These are phyloP conservation scores for Chrysomallon squamiferum DNA, from an alignment of 1,140 invertebrate species.

Conservation along the genomic window DNA sequence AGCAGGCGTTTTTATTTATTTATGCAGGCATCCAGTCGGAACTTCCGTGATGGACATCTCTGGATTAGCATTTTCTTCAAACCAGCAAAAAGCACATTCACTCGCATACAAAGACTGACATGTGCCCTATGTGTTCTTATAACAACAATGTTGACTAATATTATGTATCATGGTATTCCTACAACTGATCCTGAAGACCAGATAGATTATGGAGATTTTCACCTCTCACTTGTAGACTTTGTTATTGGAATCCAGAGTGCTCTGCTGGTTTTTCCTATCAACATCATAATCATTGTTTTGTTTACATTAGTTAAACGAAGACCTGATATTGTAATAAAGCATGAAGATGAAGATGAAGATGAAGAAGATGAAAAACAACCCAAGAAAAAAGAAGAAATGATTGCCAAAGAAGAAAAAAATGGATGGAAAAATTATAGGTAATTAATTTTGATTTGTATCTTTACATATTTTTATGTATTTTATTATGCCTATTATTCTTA, in stretches of 20 bases:
- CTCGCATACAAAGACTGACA: conserved; percentile 48
- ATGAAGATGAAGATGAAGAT: too few relatives aligned
- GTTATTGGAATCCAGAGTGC: conserved; percentile 44
- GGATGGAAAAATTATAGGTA: too few relatives aligned
- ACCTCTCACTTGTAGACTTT: conserved; percentile 28
- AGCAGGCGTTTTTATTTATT: conserved; percentile 28
- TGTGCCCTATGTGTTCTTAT: conserved; percentile 51
- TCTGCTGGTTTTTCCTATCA: conserved; percentile 47
- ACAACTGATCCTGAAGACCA: conserved; percentile 38
- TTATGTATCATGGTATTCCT: conserved; percentile 55
- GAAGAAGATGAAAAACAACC: too few relatives aligned
- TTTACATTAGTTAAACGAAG: conserved; percentile 19
- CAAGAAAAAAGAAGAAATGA: too few relatives aligned
- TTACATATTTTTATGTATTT: too few relatives aligned
- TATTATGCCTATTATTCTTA: too few relatives aligned
- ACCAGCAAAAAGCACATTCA: conserved; percentile 47
- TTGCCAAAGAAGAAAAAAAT: too few relatives aligned
- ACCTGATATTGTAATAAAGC: too few relatives aligned
- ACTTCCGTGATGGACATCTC: conserved; percentile 44
- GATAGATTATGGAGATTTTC: conserved; percentile 10
- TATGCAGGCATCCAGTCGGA: conserved; percentile 36
- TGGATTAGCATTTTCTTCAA: conserved; percentile 53
- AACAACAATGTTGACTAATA: conserved; percentile 48
- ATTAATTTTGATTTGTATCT: too few relatives aligned
- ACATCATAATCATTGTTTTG: conserved; percentile 40